Percentiles rank a stretch among this genome's conserved stretches.
These are phyloP conservation scores for Brachionichthys hirsutus DNA, from an alignment of 2,113 vertebrate species.

Conservation along the genomic window DNA sequence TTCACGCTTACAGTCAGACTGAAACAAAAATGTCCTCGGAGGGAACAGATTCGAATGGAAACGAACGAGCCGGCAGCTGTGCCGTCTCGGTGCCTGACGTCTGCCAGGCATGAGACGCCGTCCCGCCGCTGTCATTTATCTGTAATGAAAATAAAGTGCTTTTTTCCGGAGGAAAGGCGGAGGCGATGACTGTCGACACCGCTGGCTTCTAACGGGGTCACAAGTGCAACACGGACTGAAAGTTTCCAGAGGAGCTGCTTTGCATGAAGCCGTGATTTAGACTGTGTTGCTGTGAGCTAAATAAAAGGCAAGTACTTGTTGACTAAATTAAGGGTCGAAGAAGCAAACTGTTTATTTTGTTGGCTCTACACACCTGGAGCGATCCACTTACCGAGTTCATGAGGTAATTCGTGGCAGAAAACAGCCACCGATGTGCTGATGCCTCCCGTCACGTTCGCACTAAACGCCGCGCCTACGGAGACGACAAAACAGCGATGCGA, in stretches of 20 bases:
- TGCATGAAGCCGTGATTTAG: constrained; percentile 2
- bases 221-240: background rate
- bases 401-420: constrained; percentile 97
- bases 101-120: constrained; percentile 26
- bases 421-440: constrained; percentile 98
- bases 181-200: constrained; percentile 20
- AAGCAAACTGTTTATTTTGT: background rate
- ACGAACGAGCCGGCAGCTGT: constrained; percentile 28
- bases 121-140: constrained; percentile 20
- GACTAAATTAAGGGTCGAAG: background rate
- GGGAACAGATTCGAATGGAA: constrained; percentile 20
- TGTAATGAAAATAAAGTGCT: no score
- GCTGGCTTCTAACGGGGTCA: constrained; percentile 2
- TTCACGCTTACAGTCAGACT: constrained; percentile 10
- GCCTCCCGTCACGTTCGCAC: constrained; percentile 91
- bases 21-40: constrained; percentile 18
- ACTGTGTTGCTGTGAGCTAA: background rate
- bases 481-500: no score
- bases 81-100: constrained; percentile 2
- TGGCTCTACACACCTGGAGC: background rate
- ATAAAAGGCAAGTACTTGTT: background rate
- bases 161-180: constrained; percentile 12
- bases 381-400: constrained; percentile 88
- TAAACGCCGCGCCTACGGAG: constrained; percentile 90
- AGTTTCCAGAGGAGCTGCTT: constrained; percentile 17